phyloP scores from a whole-genome alignment of 2,113 vertebrate genomes.

The Ranitomeya variabilis region DNA sequence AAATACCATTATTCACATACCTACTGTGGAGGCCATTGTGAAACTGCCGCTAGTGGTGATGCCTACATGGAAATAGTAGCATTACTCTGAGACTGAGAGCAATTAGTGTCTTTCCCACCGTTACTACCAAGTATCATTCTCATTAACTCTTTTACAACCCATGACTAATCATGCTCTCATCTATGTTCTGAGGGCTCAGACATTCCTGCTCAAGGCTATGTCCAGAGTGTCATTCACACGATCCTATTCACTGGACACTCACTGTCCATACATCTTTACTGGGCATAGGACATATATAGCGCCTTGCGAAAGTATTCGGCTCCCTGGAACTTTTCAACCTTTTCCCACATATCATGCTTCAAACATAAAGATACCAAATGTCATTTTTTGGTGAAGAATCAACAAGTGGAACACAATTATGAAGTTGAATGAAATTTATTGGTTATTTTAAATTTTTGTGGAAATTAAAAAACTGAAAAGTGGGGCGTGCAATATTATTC shows the following conservation, averaged over 20 bases:
- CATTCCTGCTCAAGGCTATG: slow-evolving; percentile 43
- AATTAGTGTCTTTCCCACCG: slow-evolving; percentile 42
- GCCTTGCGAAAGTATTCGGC: too few species aligned
- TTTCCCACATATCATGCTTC: too few species aligned
- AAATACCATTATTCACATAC: slow-evolving; percentile 55
- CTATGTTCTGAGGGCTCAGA: slow-evolving; percentile 24
- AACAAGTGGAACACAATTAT: too few species aligned
- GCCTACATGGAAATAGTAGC: background rate
- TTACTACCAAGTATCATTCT: slow-evolving; percentile 33
- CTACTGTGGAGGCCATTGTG: slow-evolving; percentile 19
- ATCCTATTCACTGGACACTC: background rate
- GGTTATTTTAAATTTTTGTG: too few species aligned
- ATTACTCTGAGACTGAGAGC: slow-evolving; percentile 7
- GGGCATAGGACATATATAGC: background rate
- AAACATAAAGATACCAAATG: too few species aligned
- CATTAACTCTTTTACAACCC: slow-evolving; percentile 46
- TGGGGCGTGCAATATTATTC: too few species aligned
- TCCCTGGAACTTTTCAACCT: too few species aligned
- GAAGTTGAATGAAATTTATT: too few species aligned
- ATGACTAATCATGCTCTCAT: slow-evolving; percentile 47
- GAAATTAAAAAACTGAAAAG: too few species aligned
- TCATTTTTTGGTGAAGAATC: too few species aligned
- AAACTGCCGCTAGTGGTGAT: background rate
- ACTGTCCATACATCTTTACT: background rate
- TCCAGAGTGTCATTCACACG: background rate